These are phyloP conservation scores for Cyprinus carpio DNA, from an alignment of 2,113 vertebrate species.

Conservation along the genomic window DNA sequence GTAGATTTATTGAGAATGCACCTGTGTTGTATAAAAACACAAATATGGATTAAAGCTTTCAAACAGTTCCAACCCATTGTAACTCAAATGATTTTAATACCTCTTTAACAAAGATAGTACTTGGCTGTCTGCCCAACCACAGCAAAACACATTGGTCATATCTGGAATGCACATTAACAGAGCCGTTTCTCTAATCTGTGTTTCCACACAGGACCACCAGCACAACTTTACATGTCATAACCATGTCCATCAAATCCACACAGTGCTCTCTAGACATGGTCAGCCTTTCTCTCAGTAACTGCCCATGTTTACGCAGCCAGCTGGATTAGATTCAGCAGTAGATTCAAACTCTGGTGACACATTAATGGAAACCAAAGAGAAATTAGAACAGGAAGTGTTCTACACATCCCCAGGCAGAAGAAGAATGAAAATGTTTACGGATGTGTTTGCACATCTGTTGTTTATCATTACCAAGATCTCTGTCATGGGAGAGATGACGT, in stretches of 20 bases:
- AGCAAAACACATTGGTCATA: background rate
- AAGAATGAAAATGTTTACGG: background rate
- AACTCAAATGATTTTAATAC: constrained; percentile 3
- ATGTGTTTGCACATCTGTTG: background rate
- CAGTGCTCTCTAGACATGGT: constrained; percentile 53
- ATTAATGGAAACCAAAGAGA: background rate
- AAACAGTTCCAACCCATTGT: background rate
- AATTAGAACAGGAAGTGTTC: constrained; percentile 20
- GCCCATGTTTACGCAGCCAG: background rate
- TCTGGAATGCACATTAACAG: background rate
- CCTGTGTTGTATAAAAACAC: background rate
- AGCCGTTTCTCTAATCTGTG: background rate
- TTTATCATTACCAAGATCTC: constrained; percentile 4
- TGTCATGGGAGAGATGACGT: constrained; percentile 33
- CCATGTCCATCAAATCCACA: constrained; percentile 66
- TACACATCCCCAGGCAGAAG: background rate
- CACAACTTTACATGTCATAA: constrained; percentile 67
- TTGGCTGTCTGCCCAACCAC: background rate
- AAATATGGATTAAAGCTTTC: constrained; percentile 15
- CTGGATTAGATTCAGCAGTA: background rate
- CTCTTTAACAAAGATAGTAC: background rate
- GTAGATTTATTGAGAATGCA: background rate
- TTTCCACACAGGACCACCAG: constrained; percentile 47
- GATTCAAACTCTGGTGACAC: constrained; percentile 2
- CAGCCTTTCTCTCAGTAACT: constrained; percentile 31